These are phyloP conservation scores for Apogon hyalosoma DNA, from an alignment of 2,797 vertebrate species.

Conservation along the genomic window DNA sequence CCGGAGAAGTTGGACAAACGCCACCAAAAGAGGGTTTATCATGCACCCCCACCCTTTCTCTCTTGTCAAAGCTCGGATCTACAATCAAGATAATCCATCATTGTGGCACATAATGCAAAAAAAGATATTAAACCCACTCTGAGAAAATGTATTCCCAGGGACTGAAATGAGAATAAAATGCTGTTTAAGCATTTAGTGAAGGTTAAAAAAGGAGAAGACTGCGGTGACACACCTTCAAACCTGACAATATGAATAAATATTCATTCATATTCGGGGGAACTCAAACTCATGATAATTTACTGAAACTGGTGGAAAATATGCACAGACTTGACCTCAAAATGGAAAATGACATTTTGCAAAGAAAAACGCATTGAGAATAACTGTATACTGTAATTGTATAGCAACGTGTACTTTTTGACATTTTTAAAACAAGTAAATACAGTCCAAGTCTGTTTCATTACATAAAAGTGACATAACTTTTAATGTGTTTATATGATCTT, in stretches of 20 bases:
- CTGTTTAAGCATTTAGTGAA: slow-evolving; percentile 79
- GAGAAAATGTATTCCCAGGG: slow-evolving; percentile 74
- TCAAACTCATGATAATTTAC: slow-evolving; percentile 20
- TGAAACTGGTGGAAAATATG: slow-evolving; percentile 10
- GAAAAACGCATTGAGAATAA: no score
- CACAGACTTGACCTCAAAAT: neutral
- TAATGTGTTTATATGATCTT: no score
- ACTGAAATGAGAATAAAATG: slow-evolving; percentile 76
- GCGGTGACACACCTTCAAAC: slow-evolving; percentile 45
- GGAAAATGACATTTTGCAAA: slow-evolving; percentile 1
- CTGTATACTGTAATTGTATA: no score
- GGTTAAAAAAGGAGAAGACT: slow-evolving; percentile 69
- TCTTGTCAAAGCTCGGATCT: slow-evolving; percentile 77
- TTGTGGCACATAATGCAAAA: slow-evolving; percentile 79
- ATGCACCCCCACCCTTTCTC: slow-evolving; percentile 25
- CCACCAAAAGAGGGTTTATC: slow-evolving; percentile 57
- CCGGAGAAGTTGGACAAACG: slow-evolving; percentile 69
- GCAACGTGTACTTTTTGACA: no score
- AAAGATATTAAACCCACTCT: slow-evolving; percentile 79
- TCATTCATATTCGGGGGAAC: slow-evolving; percentile 26
- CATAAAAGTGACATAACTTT: no score
- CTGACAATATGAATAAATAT: slow-evolving; percentile 45
- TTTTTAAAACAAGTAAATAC: no score
- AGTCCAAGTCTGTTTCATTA: no score
- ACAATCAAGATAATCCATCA: slow-evolving; percentile 85